Base-by-base conservation (phyloP, 2,888 invertebrate genomes). In the Eudemis profundana region DNA sequence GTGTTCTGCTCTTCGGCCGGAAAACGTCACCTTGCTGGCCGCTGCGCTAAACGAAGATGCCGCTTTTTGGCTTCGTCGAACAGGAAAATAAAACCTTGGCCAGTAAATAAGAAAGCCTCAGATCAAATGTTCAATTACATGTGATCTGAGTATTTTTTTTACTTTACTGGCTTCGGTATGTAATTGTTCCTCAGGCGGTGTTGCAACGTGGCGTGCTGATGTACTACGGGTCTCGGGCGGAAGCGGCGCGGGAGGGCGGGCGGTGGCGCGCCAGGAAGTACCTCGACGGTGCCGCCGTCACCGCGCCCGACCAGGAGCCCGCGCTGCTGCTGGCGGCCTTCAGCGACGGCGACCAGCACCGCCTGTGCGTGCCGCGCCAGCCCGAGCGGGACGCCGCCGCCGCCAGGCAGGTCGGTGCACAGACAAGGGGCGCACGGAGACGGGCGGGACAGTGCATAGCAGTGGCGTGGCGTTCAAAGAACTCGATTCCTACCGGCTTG, bases 151-250 rank as follows among this genome's bases (percentile, higher is more conserved):
- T 3, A 17, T 23, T 23, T 23, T 23, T 23, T 4, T 23, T 23
- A 3, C 23, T 23, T 4, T 4, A 40, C n/a, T 3, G 36, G 8
- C 3, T 0, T 40, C 40, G 5, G 7, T 5, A 2, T 14, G 10
- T 15, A 0, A 15, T 14, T 3, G 3, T 7, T 36, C 61, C n/a
- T 0, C 72, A 94, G 94, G 94, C 93, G 33, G 94, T 95, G 0
- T 78, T 95, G 0, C 95, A 95, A 72, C 91, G 95, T 68, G 95
- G 95, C 2, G 95, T 95, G 2, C 81, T 95, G 0, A 92, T 94
- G 0, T 94, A 94, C 85, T 94, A 93, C 84, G 88, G 88, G 38
- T 92, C 87, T 0, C 89, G 95, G 17, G 95, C 94, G 0, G 95
- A 95, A 76, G 95, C 95, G 2, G 93, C 93, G 1, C 90, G 93